Evolutionary conservation across 2,113 vertebrate species (phyloP).

Genomic region (Turdus rufiventris): DNA sequence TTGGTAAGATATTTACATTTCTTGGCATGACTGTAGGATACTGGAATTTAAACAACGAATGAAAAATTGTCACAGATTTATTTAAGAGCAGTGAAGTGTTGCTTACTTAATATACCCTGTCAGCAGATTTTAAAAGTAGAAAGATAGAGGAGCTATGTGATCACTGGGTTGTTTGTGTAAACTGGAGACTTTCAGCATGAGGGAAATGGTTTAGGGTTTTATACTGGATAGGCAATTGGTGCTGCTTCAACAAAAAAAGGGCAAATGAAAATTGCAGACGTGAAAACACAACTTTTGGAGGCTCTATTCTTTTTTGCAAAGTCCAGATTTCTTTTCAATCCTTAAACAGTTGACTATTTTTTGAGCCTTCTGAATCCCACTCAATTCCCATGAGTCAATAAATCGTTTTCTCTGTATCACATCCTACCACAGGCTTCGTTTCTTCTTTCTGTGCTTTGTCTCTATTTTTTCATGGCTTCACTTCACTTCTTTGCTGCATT

Average conservation of each 20-base stretch:
- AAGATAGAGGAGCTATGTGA: neutral
- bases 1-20: conserved; percentile 16
- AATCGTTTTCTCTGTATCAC: neutral
- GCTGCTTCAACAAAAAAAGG: neutral
- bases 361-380: neutral
- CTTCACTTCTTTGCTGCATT: neutral
- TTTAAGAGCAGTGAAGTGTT: neutral
- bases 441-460: neutral
- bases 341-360: neutral
- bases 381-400: neutral
- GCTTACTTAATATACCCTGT: neutral
- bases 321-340: neutral
- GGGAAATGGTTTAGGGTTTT: neutral
- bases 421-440: neutral
- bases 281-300: neutral
- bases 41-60: neutral
- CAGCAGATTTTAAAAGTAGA: neutral
- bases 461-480: neutral
- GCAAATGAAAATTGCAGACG: neutral
- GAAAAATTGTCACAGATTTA: neutral
- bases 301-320: neutral
- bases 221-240: neutral
- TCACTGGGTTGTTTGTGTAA: neutral
- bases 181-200: neutral
- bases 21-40: neutral